Conservation (phyloP, 2,113 vertebrate genomes). For the Dromas ardeola region DNA sequence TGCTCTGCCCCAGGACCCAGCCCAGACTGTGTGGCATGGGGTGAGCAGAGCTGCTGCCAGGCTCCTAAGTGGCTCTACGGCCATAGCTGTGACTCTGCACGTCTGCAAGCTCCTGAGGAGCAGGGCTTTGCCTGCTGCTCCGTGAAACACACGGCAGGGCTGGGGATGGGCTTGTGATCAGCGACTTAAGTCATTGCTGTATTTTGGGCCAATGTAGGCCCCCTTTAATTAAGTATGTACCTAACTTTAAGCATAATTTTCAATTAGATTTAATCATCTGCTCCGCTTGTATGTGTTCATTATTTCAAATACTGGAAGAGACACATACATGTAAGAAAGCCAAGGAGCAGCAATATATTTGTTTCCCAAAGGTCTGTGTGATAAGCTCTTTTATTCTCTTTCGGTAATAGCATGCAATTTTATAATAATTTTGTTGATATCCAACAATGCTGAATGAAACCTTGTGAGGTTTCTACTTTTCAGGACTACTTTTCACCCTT, state of each 20-base stretch:
- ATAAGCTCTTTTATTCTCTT: background rate
- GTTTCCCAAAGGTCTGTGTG: background rate
- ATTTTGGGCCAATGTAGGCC: too few species aligned
- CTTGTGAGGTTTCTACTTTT: background rate
- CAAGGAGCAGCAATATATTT: background rate
- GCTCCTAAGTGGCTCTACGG: background rate
- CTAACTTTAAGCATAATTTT: background rate
- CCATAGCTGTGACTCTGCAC: accelerated
- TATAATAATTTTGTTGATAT: background rate
- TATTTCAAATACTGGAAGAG: background rate
- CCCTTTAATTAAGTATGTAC: background rate
- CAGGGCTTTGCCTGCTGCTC: background rate
- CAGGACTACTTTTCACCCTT: background rate
- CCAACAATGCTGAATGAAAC: background rate
- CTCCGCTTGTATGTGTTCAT: background rate
- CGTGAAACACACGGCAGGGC: background rate
- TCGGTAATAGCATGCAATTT: background rate
- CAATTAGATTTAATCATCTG: background rate
- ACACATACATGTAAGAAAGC: background rate
- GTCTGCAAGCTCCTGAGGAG: background rate
- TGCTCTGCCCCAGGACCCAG: background rate
- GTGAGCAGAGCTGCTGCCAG: background rate
- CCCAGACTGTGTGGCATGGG: accelerated
- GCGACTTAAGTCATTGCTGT: background rate
- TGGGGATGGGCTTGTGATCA: background rate